Percentiles rank a stretch among this genome's conserved stretches.
Conservation (phyloP, 2,888 invertebrate genomes). For the Drosophila quinaria region DNA sequence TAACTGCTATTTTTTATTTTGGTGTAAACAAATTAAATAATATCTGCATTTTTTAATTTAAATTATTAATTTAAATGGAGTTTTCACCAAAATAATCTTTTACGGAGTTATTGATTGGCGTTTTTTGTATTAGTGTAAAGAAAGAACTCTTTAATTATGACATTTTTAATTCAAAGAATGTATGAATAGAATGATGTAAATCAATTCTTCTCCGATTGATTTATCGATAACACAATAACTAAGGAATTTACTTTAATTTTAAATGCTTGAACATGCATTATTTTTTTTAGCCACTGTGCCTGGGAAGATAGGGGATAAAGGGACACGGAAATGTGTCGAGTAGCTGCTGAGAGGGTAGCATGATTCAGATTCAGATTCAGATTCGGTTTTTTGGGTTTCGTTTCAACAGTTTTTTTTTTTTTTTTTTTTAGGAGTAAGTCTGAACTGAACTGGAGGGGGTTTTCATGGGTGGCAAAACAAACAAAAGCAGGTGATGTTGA, state of each 20-base stretch:
- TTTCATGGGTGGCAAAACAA: conserved; percentile 39
- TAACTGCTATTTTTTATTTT: too few species aligned
- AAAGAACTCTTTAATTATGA: too few species aligned
- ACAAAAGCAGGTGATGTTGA: conserved; percentile 76
- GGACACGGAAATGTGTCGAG: conserved; percentile 14
- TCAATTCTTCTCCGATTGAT: neutral
- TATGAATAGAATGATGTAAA: too few species aligned
- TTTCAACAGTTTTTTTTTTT: neutral
- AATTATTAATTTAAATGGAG: too few species aligned
- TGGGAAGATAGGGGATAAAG: neutral
- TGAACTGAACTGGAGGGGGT: neutral
- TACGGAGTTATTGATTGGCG: too few species aligned
- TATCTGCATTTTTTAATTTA: too few species aligned
- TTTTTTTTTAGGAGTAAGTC: neutral
- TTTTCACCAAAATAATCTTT: too few species aligned
- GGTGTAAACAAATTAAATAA: too few species aligned
- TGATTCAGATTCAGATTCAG: conserved; percentile 21
- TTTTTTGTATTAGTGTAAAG: too few species aligned
- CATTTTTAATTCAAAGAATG: too few species aligned
- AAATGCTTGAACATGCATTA: neutral
- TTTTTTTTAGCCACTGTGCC: conserved; percentile 22
- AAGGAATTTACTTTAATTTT: neutral
- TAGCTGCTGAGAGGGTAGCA: conserved; percentile 30
- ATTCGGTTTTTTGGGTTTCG: conserved; percentile 4
- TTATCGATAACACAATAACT: neutral